Evolutionary conservation across 2,888 invertebrate genomes (phyloP), one percentile per base, ranked within the genome.

Genomic region (Leptinotarsa peninsularis): DNA sequence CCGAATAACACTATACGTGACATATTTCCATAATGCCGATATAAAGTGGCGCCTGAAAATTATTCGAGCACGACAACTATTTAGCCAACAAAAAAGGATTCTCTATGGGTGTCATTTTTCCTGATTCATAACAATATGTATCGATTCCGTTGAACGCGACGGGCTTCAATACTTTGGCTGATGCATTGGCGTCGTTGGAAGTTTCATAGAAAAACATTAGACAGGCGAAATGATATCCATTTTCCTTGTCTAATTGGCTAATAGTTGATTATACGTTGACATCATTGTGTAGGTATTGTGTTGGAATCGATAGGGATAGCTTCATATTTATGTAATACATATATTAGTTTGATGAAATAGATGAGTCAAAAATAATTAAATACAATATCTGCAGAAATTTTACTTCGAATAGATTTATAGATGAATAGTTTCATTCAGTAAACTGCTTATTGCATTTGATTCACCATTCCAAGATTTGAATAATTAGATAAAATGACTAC

Each of bases 81-180:
- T 63, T 63, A 63, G 63, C 63, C 63, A 63, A 63, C 43, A 63
- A n/a, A 63, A 63, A 63, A 33, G 63, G 33, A 63, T 63, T 63
- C 63, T 27, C 43, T 58, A n/a, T 33, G 43, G n/a, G 18, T 63
- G 63, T 63, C n/a, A 43, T 63, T 33, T 43, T 43, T 63, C 63
- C 63, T 33, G 63, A 13, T 63, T 33, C n/a, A 27, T n/a, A 63
- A 63, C 63, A 63, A 63, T 63, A 63, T 27, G 63, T 63, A 33
- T 63, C 63, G 63, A 63, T 63, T 63, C 7, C 13, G 15, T 43
- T 63, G 63, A 63, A 63, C 10, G 43, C 63, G 43, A 63, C 58
- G 14, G 23, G 58, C 63, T 63, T 63, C 17, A 33, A 63, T 63
- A 33, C 63, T 63, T 7, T 43, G 18, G 43, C n/a, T 63, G 33